Evolutionary conservation across 2,113 vertebrate species (phyloP).

Genomic region (Limnothrissa miodon): DNA sequence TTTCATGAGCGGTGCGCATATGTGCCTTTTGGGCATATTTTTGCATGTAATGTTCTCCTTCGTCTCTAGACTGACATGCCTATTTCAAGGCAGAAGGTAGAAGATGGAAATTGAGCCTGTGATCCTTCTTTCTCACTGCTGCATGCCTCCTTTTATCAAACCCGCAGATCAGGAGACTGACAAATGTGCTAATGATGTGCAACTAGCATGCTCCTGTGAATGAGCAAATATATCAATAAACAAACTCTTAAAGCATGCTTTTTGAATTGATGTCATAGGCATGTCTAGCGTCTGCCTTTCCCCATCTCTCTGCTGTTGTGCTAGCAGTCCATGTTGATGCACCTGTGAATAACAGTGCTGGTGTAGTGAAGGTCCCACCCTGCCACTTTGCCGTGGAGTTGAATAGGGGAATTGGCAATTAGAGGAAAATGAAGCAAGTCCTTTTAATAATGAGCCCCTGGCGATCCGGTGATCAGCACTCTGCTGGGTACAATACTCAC

Average conservation of each 20-base stretch:
- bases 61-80: constrained; percentile 7
- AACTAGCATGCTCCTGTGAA: not conserved
- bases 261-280: not conserved
- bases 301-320: not conserved
- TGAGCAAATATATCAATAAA: not conserved
- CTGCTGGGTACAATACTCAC: not conserved
- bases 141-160: not conserved
- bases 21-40: constrained; percentile 14
- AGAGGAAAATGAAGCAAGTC: constrained; percentile 55
- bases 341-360: not conserved
- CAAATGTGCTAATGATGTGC: not conserved
- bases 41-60: not conserved
- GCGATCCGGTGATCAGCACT: constrained; percentile 29
- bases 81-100: not conserved
- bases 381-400: constrained; percentile 57
- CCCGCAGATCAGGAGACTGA: not conserved
- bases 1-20: not conserved
- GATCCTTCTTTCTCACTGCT: not conserved
- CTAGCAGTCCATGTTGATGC: not conserved
- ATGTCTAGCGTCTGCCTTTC: not conserved
- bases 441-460: constrained; percentile 52
- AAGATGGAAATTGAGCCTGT: not conserved
- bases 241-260: not conserved
- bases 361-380: constrained; percentile 46
- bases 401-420: constrained; percentile 55